Evolutionary conservation across 2,113 vertebrate genomes (phyloP).

Genomic region (Catharus fuscescens): DNA sequence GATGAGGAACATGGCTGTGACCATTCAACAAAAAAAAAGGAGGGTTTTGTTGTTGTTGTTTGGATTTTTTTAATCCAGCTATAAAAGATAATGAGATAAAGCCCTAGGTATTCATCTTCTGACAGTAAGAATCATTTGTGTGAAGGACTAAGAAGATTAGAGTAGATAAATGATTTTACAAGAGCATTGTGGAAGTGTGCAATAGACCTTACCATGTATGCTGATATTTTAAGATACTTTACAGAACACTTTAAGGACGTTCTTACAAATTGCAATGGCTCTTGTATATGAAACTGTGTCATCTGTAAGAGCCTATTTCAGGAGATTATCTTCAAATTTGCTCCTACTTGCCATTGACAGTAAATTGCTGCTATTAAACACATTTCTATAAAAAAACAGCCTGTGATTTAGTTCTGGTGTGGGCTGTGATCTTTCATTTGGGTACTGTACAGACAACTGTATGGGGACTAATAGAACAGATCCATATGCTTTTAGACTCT

Average conservation of each 20-base stretch:
- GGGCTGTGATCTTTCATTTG: neutral
- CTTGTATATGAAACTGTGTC: neutral
- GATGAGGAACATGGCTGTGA: neutral
- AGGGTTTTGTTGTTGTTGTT: neutral
- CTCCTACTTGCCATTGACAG: neutral
- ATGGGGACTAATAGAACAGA: neutral
- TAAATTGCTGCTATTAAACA: slow-evolving; percentile 27
- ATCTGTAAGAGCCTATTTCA: slow-evolving; percentile 7
- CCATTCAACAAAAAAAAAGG: neutral
- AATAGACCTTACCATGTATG: slow-evolving; percentile 15
- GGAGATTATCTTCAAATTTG: slow-evolving; percentile 28
- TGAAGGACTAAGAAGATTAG: neutral
- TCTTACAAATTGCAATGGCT: slow-evolving; percentile 3
- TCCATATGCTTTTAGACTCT: neutral
- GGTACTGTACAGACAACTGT: neutral
- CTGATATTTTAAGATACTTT: slow-evolving; percentile 21
- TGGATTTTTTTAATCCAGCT: neutral
- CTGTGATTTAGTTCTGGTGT: neutral
- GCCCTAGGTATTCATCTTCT: neutral
- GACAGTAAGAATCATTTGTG: neutral
- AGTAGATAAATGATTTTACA: slow-evolving; percentile 28
- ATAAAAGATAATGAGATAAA: neutral
- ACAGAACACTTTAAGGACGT: neutral
- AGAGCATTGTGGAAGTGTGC: slow-evolving; percentile 1
- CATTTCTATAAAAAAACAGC: neutral